A percentile compares a stretch with the other conserved stretches of the same genome.
Conservation (phyloP, 2,113 vertebrate species). For the Sinocyclocheilus anophthalmus region DNA sequence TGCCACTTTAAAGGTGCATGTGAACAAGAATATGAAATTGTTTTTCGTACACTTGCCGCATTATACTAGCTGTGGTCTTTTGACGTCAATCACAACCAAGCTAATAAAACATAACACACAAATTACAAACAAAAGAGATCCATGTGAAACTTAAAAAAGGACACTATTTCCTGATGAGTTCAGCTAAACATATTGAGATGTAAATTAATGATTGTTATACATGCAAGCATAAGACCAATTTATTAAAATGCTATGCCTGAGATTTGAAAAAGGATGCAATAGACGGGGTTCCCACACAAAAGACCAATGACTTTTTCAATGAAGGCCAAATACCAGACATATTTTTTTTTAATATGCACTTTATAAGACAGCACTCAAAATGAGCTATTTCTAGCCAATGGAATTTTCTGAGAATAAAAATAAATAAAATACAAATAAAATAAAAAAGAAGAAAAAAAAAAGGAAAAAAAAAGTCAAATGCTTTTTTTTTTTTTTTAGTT, state of each 20-base stretch:
- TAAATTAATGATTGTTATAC: neutral
- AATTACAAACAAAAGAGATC: constrained; percentile 17
- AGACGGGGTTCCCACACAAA: neutral
- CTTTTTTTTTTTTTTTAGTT: too few species aligned
- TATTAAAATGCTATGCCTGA: constrained; percentile 1
- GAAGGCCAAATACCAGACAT: too few species aligned
- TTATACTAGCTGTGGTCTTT: constrained; percentile 8
- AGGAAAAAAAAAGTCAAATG: too few species aligned
- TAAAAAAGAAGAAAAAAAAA: too few species aligned
- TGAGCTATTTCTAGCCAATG: neutral
- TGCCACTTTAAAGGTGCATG: constrained; percentile 17
- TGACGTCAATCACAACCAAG: neutral
- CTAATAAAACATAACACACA: neutral
- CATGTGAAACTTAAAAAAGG: neutral
- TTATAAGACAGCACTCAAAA: neutral
- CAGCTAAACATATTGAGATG: constrained; percentile 22
- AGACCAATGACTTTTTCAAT: neutral
- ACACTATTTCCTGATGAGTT: neutral
- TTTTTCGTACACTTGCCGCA: constrained; percentile 7
- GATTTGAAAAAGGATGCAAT: neutral
- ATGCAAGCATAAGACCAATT: constrained; percentile 18
- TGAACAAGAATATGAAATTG: constrained; percentile 35
- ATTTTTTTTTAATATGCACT: too few species aligned
- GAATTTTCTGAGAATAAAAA: neutral
- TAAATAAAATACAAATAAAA: too few species aligned